Base-by-base conservation (phyloP, 2,888 invertebrate species). In the Euproctis similis region DNA sequence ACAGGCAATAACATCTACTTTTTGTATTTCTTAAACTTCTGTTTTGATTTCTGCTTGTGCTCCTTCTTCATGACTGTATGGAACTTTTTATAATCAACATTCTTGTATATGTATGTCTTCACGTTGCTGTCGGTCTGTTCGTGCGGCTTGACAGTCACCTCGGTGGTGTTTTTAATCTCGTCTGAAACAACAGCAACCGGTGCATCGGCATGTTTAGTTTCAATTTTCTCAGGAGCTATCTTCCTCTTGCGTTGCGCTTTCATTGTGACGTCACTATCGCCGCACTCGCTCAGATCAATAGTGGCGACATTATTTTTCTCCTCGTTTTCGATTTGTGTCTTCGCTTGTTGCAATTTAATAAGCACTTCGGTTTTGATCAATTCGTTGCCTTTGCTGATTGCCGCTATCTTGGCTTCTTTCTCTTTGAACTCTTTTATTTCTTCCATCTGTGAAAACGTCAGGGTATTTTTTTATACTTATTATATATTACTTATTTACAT, bases 321-420 rank as follows among this genome's bases (percentile, higher is more conserved):
- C 26, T 61, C 68, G 25, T 49, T 48, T 36, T 55, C 58, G 11
- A 58, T 51, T 8, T 50, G 33, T 9, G 39, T 32, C 30, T 69
- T 61, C 2, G 63, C 60, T 36, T 59, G 50, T 36, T 70, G 61
- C 8, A 75, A 34, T 42, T 70, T 68, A 1, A 38, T 14, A 2
- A 78, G 57, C 5, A 75, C 73, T 37, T 75, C 75, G 0, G 43
- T 34, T 39, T 69, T 62, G 18, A 77, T 70, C 17, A 75, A 36
- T 23, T 72, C 71, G 40, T 73, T 60, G 9, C 66, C 73, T 36
- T 63, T 58, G 8, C 67, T 56, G 16, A 76, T 46, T 1, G 70
- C 77, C 1, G 59, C 49, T 28, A 76, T 61, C 53, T 69, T 75
- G 2, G 72, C 75, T 48, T 75, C 69, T 30, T 69, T 73, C 8